Base-by-base conservation (phyloP, 2,113 vertebrate species). In the Lepisosteus osseus region DNA sequence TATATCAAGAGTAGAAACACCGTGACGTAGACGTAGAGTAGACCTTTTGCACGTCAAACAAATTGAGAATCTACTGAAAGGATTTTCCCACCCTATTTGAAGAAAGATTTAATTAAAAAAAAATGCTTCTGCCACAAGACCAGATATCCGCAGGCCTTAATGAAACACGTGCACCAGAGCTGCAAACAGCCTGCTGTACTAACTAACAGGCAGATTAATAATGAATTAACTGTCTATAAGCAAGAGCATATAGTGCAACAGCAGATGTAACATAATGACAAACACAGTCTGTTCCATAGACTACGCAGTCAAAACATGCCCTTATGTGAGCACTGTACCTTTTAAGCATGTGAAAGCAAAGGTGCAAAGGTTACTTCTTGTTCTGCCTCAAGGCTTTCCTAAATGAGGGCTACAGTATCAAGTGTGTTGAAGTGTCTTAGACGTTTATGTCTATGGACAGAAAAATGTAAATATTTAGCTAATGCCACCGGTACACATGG, bases 191-290 rank as follows among this genome's bases (percentile, higher is more conserved):
- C 9, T 6, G 47, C 47, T 51, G 47, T 9, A 29, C 47, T 73
- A 73, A 80, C 74, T 73, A 61, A 69, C 76, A 77, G 76, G 77
- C 71, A 54, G n/a, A 5, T 89, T 67, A 87, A 88, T 89, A 86
- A 90, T 82, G 59, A 74, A 90, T 84, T 59, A 47, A 12, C 54
- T n/a, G 68, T 65, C 70, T 77, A 72, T 74, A 75, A 61, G 69
- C 70, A 78, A 82, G 80, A 84, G 82, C 81, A 75, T 44, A 69
- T 73, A 55, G 70, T 12, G 82, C 90, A 76, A 86, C 76, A 76
- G 54, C 80, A 88, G 82, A 84, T 76, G 82, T 87, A 86, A 87
- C 78, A 71, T n/a, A 70, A 84, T 78, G 69, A 83, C 76, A 74
- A 68, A 29, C 74, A 79, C 77, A 81, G 83, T 80, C 81, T 77